Conservation (phyloP, 2,113 vertebrate genomes). For the Nycticorax nycticorax region DNA sequence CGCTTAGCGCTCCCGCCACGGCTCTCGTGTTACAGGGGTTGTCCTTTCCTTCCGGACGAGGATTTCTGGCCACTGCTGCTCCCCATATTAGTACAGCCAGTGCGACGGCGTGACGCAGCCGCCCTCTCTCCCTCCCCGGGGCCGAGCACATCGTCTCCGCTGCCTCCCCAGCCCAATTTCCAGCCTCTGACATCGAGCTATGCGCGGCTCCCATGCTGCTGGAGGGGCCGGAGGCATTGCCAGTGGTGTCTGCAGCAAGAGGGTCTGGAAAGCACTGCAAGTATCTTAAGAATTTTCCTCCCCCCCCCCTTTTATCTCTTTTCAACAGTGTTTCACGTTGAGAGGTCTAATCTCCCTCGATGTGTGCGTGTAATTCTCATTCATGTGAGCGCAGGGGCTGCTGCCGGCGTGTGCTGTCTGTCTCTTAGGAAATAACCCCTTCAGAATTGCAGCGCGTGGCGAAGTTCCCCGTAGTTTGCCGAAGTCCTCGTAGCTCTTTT, state of each 20-base stretch:
- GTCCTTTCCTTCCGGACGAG: constrained; percentile 13
- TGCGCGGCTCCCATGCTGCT: neutral
- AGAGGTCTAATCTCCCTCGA: neutral
- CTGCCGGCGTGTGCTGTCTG: neutral
- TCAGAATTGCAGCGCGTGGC: neutral
- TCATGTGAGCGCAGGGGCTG: neutral
- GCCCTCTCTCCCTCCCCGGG: neutral
- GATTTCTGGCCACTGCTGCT: neutral
- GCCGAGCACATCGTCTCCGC: neutral
- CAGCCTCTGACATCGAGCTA: neutral
- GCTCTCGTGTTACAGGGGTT: constrained; percentile 24
- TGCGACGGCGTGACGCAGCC: neutral
- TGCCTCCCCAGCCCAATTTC: neutral
- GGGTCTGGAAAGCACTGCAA: constrained; percentile 41
- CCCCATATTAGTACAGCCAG: constrained; percentile 34
- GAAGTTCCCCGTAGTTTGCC: neutral
- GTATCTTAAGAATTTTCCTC: neutral
- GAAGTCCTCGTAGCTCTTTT: neutral
- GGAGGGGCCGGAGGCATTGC: neutral
- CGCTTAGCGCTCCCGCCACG: neutral
- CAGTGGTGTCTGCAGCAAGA: neutral
- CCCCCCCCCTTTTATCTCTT: neutral
- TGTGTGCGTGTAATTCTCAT: neutral
- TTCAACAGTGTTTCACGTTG: neutral
- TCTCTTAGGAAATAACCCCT: neutral